Base-by-base conservation (phyloP, 2,888 invertebrate genomes). In the Ophion costatus region DNA sequence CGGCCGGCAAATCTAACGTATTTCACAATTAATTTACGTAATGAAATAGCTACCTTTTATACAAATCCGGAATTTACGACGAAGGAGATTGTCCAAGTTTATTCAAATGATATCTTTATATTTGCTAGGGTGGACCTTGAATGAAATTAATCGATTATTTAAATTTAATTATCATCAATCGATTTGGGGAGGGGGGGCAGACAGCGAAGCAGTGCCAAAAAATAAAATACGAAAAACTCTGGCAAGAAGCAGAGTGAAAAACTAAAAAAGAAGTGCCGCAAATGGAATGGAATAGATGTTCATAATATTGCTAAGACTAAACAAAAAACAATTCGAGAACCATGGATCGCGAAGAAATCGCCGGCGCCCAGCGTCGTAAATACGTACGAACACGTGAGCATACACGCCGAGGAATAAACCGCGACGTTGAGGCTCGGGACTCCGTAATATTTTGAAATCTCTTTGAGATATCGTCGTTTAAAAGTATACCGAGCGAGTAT, bases 401-500 rank as follows among this genome's bases (percentile, higher is more conserved):
- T n/a, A 42, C 20, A 38, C 11, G 11, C 45, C 45, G 14, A 45
- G 6, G 17, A 24, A 63, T 29, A 24, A 63, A 63, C 14, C 17
- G 42, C 59, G 22, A 59, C 64, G 61, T n/a, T 20, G 51, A 51
- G 24, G n/a, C 29, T 61, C 11, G 67, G 29, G 20, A 83, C 75
- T 83, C 57, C 56, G 71, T 77, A 69, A 80, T 88, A 87, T 87
- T 88, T 90, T 51, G 69, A 87, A 86, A 87, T 67, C 74, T 63
- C 81, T 73, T 63, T 76, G 71, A 78, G 73, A 70, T 20, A 20
- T 24, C 33, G 29, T 45, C 51, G 38, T 24, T 61, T 38, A 57
- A 71, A 64, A 64, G 63, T 77, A 80, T 59, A 59, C 51, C 67
- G 59, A 67, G 63, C 66, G 45, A 59, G 51, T 22, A n/a, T 78